These are phyloP conservation scores for Girardinichthys multiradiatus DNA, from an alignment of 2,113 vertebrate genomes.

Conservation along the genomic window DNA sequence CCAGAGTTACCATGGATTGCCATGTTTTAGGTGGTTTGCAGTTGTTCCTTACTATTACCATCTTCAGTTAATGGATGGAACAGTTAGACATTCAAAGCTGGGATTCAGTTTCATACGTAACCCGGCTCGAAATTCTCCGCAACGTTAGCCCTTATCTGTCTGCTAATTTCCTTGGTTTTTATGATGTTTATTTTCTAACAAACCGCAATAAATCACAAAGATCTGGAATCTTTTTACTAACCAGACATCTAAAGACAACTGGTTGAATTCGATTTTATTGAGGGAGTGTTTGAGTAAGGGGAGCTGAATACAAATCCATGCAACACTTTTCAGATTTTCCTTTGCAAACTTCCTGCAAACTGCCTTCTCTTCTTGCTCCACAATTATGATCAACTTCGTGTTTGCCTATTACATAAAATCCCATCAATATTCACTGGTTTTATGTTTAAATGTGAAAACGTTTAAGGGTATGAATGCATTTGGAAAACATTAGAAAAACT, in stretches of 20 bases:
- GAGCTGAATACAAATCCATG: background rate
- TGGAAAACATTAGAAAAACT: background rate
- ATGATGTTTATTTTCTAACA: no score
- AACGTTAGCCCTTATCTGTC: no score
- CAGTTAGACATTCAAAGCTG: no score
- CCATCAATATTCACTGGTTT: background rate
- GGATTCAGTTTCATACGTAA: no score
- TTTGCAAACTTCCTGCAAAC: background rate
- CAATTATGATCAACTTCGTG: background rate
- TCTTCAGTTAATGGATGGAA: no score
- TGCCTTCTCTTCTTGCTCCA: background rate
- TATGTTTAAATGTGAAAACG: background rate
- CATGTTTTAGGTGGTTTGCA: no score
- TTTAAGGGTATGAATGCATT: background rate
- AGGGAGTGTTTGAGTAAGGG: background rate
- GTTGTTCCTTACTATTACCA: no score
- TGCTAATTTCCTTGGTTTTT: no score
- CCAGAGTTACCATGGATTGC: no score
- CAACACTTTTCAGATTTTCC: background rate
- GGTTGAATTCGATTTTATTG: background rate
- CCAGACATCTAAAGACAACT: background rate
- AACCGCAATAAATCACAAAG: no score
- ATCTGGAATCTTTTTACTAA: background rate
- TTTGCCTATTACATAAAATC: background rate
- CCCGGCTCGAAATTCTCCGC: no score